Evolutionary conservation across 2,888 invertebrate genomes (phyloP).

Genomic region (Clistopyga incitator): DNA sequence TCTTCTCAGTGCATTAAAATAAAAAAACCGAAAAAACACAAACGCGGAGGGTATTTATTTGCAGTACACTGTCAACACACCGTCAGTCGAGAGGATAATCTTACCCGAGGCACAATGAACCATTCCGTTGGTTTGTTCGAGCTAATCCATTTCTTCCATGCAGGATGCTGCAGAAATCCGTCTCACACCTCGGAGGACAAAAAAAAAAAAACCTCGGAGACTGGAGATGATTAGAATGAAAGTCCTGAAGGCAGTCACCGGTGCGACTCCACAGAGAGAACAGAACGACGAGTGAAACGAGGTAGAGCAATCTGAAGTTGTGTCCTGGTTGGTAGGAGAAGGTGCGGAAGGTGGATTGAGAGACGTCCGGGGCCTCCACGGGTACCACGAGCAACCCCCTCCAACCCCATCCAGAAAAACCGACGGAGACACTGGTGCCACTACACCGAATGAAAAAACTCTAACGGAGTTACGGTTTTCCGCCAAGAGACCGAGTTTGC

Average conservation of each 20-base stretch:
- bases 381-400: neutral
- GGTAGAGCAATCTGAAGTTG: constrained; percentile 57
- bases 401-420: neutral
- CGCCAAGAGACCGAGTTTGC: constrained; percentile 50
- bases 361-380: constrained; percentile 37
- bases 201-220: neutral
- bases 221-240: constrained; percentile 38
- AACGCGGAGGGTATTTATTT: too few relatives aligned
- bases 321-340: constrained; percentile 5
- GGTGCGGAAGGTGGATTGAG: constrained; percentile 31
- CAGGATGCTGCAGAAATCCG: neutral
- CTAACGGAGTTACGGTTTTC: constrained; percentile 63
- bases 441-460: constrained; percentile 65
- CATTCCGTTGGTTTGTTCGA: neutral
- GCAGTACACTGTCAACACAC: too few relatives aligned
- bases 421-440: constrained; percentile 12
- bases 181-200: neutral
- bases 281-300: constrained; percentile 30
- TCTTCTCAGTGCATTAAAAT: too few relatives aligned
- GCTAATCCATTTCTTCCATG: neutral
- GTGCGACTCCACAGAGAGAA: neutral
- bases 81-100: neutral
- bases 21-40: too few relatives aligned
- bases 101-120: neutral
- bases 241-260: constrained; percentile 6